phyloP scores from a whole-genome alignment of 2,797 vertebrate species.

The Toxotes lorentzi region DNA sequence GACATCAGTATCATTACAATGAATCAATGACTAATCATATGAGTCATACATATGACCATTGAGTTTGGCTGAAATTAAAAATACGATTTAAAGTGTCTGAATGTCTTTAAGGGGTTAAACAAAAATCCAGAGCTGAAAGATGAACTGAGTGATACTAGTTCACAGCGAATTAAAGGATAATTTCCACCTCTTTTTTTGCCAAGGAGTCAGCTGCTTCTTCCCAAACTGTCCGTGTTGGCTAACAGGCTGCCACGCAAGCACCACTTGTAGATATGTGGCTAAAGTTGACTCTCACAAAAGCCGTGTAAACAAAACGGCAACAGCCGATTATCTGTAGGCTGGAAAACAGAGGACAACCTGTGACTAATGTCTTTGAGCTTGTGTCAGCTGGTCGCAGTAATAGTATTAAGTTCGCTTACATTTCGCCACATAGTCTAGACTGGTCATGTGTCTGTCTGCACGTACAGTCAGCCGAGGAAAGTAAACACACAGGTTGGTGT shows the following conservation, averaged over 20 bases:
- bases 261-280: background rate
- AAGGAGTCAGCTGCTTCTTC: slow-evolving; percentile 10
- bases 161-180: background rate
- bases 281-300: background rate
- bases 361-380: slow-evolving; percentile 8
- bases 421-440: background rate
- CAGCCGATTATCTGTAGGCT: no score
- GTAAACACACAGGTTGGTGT: background rate
- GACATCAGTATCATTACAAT: background rate
- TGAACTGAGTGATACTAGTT: no score
- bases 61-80: background rate
- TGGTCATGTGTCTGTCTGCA: background rate
- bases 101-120: background rate
- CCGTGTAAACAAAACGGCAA: background rate
- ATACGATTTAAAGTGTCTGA: background rate
- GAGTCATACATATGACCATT: background rate
- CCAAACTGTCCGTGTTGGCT: background rate
- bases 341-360: background rate
- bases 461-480: accelerated
- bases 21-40: background rate
- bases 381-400: slow-evolving; percentile 35
- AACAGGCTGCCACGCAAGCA: slow-evolving; percentile 71
- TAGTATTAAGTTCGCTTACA: slow-evolving; percentile 6
- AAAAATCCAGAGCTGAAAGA: background rate
- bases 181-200: background rate